Evolutionary conservation across 2,797 vertebrate genomes (phyloP).

Genomic region (Tympanoctomys barrerae): DNA sequence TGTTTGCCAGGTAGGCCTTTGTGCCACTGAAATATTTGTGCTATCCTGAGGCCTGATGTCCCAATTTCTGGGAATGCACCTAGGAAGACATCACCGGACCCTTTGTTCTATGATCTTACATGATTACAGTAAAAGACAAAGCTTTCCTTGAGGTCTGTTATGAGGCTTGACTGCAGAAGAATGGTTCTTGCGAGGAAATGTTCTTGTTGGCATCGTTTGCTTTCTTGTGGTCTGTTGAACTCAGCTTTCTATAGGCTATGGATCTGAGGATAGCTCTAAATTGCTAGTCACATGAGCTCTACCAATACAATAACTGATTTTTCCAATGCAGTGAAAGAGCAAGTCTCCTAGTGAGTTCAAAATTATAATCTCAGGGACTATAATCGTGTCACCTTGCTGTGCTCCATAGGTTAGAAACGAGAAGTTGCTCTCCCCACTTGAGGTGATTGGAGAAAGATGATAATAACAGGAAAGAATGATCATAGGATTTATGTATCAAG

Average conservation of each 20-base stretch:
- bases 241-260: neutral
- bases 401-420: neutral
- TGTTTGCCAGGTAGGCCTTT: too few species aligned
- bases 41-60: neutral
- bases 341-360: neutral
- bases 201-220: neutral
- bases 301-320: neutral
- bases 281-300: neutral
- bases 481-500: neutral
- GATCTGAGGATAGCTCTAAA: neutral
- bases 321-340: neutral
- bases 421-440: neutral
- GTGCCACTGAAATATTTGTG: too few species aligned
- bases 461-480: neutral
- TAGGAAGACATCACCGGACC: neutral
- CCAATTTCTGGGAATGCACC: neutral
- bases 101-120: neutral
- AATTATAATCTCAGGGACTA: neutral
- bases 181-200: neutral
- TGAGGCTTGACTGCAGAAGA: neutral
- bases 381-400: neutral
- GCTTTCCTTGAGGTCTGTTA: neutral
- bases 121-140: neutral
- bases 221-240: neutral
- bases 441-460: neutral